Evolutionary conservation across 2,797 vertebrate genomes (phyloP).

Genomic region (Cuniculus paca): DNA sequence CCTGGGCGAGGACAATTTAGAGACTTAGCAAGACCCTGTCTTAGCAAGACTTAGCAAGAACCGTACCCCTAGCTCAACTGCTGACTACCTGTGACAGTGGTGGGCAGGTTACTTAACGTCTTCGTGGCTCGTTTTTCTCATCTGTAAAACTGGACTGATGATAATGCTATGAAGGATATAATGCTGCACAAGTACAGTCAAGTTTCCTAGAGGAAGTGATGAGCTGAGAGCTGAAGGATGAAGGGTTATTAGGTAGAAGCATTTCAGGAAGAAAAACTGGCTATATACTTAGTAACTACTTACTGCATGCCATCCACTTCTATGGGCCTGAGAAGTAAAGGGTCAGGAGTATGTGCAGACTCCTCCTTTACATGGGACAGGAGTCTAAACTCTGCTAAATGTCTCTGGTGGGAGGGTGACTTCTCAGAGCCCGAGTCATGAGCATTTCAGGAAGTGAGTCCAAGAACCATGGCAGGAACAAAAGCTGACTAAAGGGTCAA

Average conservation of each 20-base stretch:
- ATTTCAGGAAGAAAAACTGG: slow-evolving; percentile 4
- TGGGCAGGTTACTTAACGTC: neutral
- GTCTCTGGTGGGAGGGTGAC: neutral
- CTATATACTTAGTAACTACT: neutral
- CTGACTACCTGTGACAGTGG: neutral
- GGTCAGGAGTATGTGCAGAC: neutral
- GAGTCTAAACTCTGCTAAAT: neutral
- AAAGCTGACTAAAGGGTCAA: neutral
- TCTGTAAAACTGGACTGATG: neutral
- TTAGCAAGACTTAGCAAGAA: too few relatives aligned
- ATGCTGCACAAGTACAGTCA: neutral
- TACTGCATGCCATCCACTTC: neutral
- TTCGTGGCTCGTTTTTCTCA: neutral
- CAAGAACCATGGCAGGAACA: neutral
- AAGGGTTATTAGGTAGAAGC: neutral
- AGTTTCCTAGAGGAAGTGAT: slow-evolving; percentile 3
- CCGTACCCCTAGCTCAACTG: neutral
- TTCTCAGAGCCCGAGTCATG: neutral
- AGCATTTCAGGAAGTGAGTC: neutral
- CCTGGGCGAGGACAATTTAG: neutral
- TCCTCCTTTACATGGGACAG: neutral
- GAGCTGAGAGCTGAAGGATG: neutral
- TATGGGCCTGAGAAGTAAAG: neutral
- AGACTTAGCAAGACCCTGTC: neutral
- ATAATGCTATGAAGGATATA: neutral